These are phyloP conservation scores for Numenius phaeopus DNA, from an alignment of 2,797 vertebrate genomes.

Conservation along the genomic window DNA sequence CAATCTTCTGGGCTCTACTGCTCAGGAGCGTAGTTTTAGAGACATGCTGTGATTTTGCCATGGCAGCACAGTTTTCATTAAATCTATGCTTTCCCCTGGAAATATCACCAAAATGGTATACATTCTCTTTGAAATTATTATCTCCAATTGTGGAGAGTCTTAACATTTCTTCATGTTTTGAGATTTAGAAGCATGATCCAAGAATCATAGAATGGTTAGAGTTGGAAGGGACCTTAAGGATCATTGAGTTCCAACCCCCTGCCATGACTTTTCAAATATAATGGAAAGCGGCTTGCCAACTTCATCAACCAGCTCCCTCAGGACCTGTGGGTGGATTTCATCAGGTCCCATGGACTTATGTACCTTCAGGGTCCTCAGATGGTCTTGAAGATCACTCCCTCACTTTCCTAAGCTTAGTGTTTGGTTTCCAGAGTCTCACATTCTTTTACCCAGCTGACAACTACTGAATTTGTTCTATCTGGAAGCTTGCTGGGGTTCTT, in stretches of 20 bases:
- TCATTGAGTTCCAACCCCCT: no score
- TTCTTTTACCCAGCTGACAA: neutral
- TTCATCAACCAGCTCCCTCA: no score
- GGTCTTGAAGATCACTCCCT: neutral
- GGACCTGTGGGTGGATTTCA: no score
- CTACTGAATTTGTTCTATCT: neutral
- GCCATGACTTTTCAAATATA: no score
- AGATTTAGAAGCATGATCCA: neutral
- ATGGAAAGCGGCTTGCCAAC: no score
- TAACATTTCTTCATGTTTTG: neutral
- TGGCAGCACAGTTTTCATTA: neutral
- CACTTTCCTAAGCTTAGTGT: neutral
- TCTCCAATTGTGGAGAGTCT: neutral
- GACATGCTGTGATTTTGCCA: neutral
- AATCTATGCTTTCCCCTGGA: neutral
- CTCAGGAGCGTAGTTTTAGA: accelerated
- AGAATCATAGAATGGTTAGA: neutral
- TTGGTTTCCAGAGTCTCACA: neutral
- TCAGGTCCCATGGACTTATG: no score
- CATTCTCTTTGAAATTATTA: neutral
- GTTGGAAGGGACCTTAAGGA: no score
- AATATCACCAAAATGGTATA: neutral
- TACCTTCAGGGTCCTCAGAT: no score
- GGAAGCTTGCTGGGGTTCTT: neutral
- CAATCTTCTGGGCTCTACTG: neutral